These are phyloP conservation scores for Euwallacea similis DNA, from an alignment of 1,140 invertebrate species.

Conservation along the genomic window DNA sequence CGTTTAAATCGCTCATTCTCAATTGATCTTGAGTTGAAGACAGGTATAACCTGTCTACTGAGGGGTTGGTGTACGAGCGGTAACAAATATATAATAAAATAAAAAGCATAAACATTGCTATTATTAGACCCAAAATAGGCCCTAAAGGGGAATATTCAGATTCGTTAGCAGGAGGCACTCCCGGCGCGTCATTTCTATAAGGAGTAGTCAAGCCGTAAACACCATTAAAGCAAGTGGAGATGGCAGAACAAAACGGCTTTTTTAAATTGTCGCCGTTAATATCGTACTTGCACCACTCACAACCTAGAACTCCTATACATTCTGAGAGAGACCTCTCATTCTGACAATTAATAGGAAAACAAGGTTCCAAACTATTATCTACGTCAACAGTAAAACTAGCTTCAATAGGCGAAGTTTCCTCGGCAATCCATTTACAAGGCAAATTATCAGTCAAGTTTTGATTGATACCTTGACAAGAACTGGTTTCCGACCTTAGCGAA, in stretches of 20 bases:
- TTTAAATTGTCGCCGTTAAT: slow-evolving; percentile 70
- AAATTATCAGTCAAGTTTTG: slow-evolving; percentile 38
- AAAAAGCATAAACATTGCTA: slow-evolving; percentile 63
- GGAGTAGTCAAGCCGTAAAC: slow-evolving; percentile 79
- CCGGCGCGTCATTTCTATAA: slow-evolving; percentile 59
- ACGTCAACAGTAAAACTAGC: slow-evolving; percentile 55
- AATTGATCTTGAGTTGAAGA: slow-evolving; percentile 57
- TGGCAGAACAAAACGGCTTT: slow-evolving; percentile 76
- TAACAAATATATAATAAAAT: slow-evolving; percentile 68
- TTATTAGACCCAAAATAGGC: slow-evolving; percentile 64
- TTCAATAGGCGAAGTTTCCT: slow-evolving; percentile 45
- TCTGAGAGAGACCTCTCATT: slow-evolving; percentile 69
- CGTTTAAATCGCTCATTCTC: slow-evolving; percentile 52
- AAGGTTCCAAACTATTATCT: slow-evolving; percentile 60
- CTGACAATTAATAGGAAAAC: slow-evolving; percentile 80
- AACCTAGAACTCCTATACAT: slow-evolving; percentile 83
- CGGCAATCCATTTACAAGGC: slow-evolving; percentile 36
- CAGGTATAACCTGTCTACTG: slow-evolving; percentile 57
- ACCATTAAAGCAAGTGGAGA: slow-evolving; percentile 82
- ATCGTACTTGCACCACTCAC: slow-evolving; percentile 88
- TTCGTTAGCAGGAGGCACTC: slow-evolving; percentile 51
- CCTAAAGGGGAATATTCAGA: slow-evolving; percentile 63
- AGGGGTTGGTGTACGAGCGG: slow-evolving; percentile 62
- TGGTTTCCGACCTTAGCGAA: slow-evolving; percentile 62
- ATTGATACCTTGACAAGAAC: slow-evolving; percentile 45